Evolutionary conservation across 2,797 vertebrate genomes (phyloP).

Genomic region (Hyperoplus lanceolatus): DNA sequence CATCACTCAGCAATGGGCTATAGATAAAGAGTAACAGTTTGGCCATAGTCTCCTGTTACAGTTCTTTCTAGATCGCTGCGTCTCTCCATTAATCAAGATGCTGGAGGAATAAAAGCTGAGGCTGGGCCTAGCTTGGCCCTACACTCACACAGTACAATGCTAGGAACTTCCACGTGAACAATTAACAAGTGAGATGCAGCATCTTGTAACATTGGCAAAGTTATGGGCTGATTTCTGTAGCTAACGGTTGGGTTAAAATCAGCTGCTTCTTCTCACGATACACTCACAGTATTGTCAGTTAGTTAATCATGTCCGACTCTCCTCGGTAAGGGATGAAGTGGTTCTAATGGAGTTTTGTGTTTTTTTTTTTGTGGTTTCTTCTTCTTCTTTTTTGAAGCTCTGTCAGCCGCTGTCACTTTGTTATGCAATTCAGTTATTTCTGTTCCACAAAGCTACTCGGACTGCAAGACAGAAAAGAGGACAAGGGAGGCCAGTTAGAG

Average conservation of each 20-base stretch:
- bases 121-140: constrained; percentile 34
- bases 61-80: background rate
- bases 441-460: constrained; percentile 67
- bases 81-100: constrained; percentile 28
- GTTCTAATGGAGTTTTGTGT: constrained; percentile 40
- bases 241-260: constrained; percentile 48
- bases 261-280: constrained; percentile 47
- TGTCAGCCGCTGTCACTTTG: constrained; percentile 33
- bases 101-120: constrained; percentile 42
- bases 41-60: constrained; percentile 34
- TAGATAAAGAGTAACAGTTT: constrained; percentile 54
- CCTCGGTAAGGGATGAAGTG: constrained; percentile 59
- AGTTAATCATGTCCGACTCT: constrained; percentile 48
- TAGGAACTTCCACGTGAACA: constrained; percentile 32
- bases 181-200: constrained; percentile 48
- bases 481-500: constrained; percentile 31
- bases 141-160: constrained; percentile 59
- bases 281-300: constrained; percentile 68
- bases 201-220: constrained; percentile 34
- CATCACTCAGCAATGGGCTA: background rate
- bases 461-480: constrained; percentile 70
- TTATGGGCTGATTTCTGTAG: constrained; percentile 32
- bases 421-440: constrained; percentile 50
- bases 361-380: constrained; percentile 2
- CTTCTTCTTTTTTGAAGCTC: constrained; percentile 47